These are phyloP conservation scores for Gnathonemus longibarbis DNA, from an alignment of 2,113 vertebrate species.

Conservation along the genomic window DNA sequence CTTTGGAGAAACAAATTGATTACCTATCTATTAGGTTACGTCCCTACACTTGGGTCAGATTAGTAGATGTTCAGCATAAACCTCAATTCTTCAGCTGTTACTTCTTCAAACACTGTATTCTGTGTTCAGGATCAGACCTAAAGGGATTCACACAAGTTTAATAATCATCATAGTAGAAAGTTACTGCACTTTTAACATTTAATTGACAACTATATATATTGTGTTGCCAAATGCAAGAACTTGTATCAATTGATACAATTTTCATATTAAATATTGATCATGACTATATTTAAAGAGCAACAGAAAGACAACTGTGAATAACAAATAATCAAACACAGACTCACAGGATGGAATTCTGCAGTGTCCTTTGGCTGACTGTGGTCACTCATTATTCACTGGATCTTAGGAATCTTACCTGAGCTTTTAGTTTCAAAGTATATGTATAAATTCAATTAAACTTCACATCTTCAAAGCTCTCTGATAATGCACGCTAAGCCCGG, in stretches of 20 bases:
- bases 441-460: neutral
- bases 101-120: neutral
- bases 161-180: neutral
- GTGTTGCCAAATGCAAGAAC: too few species aligned
- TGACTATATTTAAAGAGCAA: neutral
- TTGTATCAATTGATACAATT: neutral
- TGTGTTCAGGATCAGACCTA: neutral
- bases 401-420: neutral
- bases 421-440: neutral
- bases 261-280: neutral
- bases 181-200: neutral
- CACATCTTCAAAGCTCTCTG: neutral
- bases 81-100: neutral
- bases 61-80: neutral
- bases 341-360: neutral
- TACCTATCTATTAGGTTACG: neutral
- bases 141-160: neutral
- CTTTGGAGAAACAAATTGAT: neutral
- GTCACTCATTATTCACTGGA: neutral
- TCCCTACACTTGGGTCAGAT: neutral
- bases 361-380: neutral
- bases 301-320: neutral
- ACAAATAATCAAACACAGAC: neutral
- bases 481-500: neutral
- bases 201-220: neutral